Base-by-base conservation (phyloP, 2,797 vertebrate genomes). In the Clarias platycephalus region DNA sequence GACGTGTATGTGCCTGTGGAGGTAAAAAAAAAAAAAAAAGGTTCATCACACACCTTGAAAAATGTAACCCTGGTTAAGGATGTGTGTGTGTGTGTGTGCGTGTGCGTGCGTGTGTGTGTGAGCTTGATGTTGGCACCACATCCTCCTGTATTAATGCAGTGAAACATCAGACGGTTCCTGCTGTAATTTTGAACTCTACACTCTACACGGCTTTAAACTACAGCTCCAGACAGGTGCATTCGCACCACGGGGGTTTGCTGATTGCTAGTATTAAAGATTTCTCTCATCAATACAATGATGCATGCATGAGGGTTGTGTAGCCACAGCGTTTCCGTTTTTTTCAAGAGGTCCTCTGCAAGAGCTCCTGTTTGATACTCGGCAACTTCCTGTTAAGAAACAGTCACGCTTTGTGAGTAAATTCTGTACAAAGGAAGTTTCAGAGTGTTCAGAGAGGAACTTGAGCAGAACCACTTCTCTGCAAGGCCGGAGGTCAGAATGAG, bases 1-100 rank as follows among this genome's bases (percentile, higher is more conserved):
- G 64, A 84, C 83, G n/a, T 72, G 83, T 44, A 58, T 34, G 20
- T 55, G 58, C 76, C 13, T 84, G 83, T 53, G n/a, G 37, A 34
- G 75, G 16, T 60, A 37, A 58, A 57, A 44, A 71, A 44, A 10
- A 71, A 8, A 5, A 26, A 44, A 57, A 44, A 62, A 72, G n/a
- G n/a, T n/a, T 2, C 34, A 18, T 22, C 12, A 58, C 49, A 82
- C 68, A 63, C 37, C 8, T n/a, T 66, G 24, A 44, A 49, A 66
- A 20, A 80, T 49, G 0, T 5, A 18, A 53, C 71, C 5, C 44
- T n/a, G 53, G 13, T 26, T 9, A 18, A 79, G 6, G 77, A 26
- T 79, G 49, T 4, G 40, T 49, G n/a, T 2, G 16, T 28, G 72
- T 57, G 26, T 22, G 72, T 20, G 26, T 24, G 55, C 34, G 72